Evolutionary conservation across 2,113 vertebrate genomes (phyloP).

Genomic region (Notothenia coriiceps): DNA sequence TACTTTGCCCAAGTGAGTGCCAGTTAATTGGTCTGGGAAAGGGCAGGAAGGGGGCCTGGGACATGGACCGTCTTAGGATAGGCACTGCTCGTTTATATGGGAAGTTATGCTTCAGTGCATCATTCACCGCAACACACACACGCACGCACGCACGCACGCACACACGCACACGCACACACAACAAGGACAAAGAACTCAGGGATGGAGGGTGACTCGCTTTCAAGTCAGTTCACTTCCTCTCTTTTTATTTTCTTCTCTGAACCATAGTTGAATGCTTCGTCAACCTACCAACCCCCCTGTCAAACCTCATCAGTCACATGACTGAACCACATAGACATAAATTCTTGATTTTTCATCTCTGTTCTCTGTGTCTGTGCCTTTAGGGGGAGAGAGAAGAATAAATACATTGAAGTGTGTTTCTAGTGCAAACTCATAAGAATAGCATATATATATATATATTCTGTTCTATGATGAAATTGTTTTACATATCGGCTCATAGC

Average conservation of each 20-base stretch:
- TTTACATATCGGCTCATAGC: not conserved
- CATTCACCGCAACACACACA: not conserved
- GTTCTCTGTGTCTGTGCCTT: slow-evolving; percentile 1
- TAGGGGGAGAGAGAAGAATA: not conserved
- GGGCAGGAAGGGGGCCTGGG: slow-evolving; percentile 15
- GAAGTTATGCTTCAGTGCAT: slow-evolving; percentile 7
- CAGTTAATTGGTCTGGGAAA: slow-evolving; percentile 23
- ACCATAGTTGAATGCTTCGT: slow-evolving; percentile 31
- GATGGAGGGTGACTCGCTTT: not conserved
- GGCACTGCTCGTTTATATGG: slow-evolving; percentile 16
- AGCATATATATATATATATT: not conserved
- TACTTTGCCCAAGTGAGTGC: slow-evolving; percentile 95
- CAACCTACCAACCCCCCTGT: slow-evolving; percentile 9
- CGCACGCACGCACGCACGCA: not conserved
- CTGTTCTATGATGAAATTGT: not conserved
- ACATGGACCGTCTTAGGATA: slow-evolving; percentile 4
- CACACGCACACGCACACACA: not conserved
- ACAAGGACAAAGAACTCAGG: not conserved
- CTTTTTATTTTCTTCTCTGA: not conserved
- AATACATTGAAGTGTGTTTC: not conserved
- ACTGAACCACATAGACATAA: not conserved
- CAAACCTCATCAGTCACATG: slow-evolving; percentile 28
- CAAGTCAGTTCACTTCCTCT: not conserved
- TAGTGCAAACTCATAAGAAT: not conserved
- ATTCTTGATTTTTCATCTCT: slow-evolving; percentile 10